Percentiles rank a stretch among this genome's conserved stretches.
Evolutionary conservation across 2,888 invertebrate species (phyloP).

Genomic region (Philereme transversata): DNA sequence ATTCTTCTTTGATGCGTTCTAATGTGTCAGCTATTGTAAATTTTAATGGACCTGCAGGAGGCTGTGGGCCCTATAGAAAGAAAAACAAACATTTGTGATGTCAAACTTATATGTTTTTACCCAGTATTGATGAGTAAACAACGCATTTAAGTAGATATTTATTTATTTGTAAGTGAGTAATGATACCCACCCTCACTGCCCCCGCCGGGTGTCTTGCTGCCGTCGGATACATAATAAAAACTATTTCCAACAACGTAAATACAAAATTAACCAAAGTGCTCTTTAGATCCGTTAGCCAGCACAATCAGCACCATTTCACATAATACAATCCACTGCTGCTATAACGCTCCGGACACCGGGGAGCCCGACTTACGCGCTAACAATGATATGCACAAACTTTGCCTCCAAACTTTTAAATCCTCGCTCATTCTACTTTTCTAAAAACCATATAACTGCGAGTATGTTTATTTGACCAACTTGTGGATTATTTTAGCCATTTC

Average conservation of each 20-base stretch:
- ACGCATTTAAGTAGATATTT: slow-evolving; percentile 8
- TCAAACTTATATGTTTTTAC: slow-evolving; percentile 2
- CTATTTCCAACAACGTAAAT: slow-evolving; percentile 41
- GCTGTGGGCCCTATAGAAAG: slow-evolving; percentile 88
- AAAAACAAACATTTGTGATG: slow-evolving; percentile 27
- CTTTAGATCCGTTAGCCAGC: slow-evolving; percentile 65
- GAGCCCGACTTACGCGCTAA: slow-evolving; percentile 68
- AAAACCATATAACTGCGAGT: slow-evolving; percentile 50
- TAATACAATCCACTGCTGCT: slow-evolving; percentile 62
- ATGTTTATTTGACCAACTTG: slow-evolving; percentile 1
- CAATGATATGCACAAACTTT: slow-evolving; percentile 82
- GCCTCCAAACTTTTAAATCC: slow-evolving; percentile 73
- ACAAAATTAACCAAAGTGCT: slow-evolving; percentile 68
- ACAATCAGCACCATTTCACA: slow-evolving; percentile 70
- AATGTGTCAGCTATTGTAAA: slow-evolving; percentile 96
- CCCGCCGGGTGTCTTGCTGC: slow-evolving; percentile 90
- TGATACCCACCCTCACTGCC: slow-evolving; percentile 86
- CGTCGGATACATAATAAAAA: slow-evolving; percentile 87
- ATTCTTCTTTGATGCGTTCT: slow-evolving; percentile 98
- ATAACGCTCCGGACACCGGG: slow-evolving; percentile 69
- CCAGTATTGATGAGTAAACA: slow-evolving; percentile 1
- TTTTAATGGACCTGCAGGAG: slow-evolving; percentile 95
- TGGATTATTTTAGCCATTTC: slow-evolving; percentile 1
- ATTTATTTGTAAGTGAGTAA: slow-evolving; percentile 40
- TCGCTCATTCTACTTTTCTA: slow-evolving; percentile 72